Conservation (phyloP, 2,113 vertebrate genomes). For the Pithys albifrons region DNA sequence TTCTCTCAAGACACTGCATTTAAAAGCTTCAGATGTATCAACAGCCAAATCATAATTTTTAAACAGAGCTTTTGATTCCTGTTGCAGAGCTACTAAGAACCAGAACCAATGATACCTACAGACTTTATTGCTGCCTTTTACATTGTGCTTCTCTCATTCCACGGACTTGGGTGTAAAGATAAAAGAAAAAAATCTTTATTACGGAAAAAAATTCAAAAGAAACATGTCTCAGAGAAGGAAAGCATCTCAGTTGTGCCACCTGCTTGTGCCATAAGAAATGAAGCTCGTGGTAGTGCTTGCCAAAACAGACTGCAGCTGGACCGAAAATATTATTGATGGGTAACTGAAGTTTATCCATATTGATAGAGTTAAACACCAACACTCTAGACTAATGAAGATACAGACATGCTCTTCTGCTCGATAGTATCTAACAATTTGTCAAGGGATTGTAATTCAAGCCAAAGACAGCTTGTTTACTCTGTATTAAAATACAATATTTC, state of each 20-base stretch:
- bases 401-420: not conserved
- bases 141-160: not conserved
- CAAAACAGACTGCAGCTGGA: not conserved
- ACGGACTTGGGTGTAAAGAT: not conserved
- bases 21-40: not conserved
- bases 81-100: not conserved
- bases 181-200: not conserved
- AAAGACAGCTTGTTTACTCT: not conserved
- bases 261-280: not conserved
- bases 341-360: not conserved
- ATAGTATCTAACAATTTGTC: not conserved
- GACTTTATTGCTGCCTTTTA: not conserved
- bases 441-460: not conserved
- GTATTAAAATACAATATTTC: constrained; percentile 1
- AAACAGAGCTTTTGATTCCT: not conserved
- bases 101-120: not conserved
- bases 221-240: not conserved
- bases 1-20: not conserved
- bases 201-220: not conserved
- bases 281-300: not conserved
- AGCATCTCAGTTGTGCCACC: not conserved
- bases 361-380: not conserved
- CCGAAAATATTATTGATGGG: not conserved
- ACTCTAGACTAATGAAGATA: not conserved
- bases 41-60: not conserved